Evolutionary conservation across 35 echinoderm and acorn worm species (phyloP).

Genomic region (Holothuria glaberrima): DNA sequence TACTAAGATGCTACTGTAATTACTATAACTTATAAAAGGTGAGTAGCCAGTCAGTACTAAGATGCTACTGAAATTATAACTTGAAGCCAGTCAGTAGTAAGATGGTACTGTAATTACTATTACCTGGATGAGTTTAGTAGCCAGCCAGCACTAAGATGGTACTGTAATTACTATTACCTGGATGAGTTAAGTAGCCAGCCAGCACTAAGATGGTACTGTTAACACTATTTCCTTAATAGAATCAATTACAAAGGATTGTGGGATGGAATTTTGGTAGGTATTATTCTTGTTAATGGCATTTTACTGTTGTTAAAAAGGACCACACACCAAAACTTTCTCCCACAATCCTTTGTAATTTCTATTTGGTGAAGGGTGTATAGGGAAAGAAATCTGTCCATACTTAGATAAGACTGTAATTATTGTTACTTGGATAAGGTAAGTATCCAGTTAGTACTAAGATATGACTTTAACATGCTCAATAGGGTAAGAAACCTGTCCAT

Average conservation of each 20-base stretch:
- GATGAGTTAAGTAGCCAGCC: conserved; percentile 37
- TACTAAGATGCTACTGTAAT: too few relatives aligned
- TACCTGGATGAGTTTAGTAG: conserved; percentile 68
- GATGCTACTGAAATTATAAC: conserved; percentile 90
- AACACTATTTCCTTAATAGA: too few relatives aligned
- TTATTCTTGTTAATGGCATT: too few relatives aligned
- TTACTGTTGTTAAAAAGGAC: conserved; percentile 82
- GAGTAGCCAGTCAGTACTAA: not conserved
- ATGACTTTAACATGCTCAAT: conserved; percentile 73
- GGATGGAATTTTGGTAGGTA: too few relatives aligned
- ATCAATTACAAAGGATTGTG: too few relatives aligned
- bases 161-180: conserved; percentile 92
- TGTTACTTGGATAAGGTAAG: conserved; percentile 77
- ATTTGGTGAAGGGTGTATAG: too few relatives aligned
- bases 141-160: conserved; percentile 25
- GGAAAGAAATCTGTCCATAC: conserved; percentile 47
- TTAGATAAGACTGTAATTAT: conserved; percentile 91
- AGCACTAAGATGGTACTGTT: conserved; percentile 68
- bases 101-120: conserved; percentile 89
- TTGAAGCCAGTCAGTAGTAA: conserved; percentile 71
- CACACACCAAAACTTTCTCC: too few relatives aligned
- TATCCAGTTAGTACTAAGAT: not conserved
- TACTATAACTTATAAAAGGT: conserved; percentile 81
- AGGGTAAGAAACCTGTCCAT: too few relatives aligned
- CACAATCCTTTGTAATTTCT: too few relatives aligned